Conservation (phyloP, 2,113 vertebrate species). For the Arothron firmamentum region DNA sequence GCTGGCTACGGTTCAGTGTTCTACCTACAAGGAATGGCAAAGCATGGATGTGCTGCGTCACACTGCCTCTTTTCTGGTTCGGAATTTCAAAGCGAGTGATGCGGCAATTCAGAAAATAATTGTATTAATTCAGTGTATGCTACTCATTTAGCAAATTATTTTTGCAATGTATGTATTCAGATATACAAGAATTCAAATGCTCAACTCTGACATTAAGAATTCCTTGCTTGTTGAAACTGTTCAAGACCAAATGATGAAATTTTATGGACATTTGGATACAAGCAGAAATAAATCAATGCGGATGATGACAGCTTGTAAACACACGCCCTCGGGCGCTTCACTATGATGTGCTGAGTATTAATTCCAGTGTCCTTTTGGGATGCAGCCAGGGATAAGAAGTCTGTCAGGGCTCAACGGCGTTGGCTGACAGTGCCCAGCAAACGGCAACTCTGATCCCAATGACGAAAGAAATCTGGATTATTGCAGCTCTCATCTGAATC, state of each 20-base stretch:
- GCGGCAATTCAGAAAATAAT: not conserved
- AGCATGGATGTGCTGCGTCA: not conserved
- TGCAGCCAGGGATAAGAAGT: slow-evolving; percentile 31
- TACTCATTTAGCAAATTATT: no score
- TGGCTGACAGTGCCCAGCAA: slow-evolving; percentile 34
- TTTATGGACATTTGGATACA: slow-evolving; percentile 32
- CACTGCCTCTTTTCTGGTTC: slow-evolving; percentile 1
- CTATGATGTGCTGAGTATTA: slow-evolving; percentile 37
- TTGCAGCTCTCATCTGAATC: slow-evolving; percentile 55
- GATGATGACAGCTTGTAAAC: slow-evolving; percentile 37
- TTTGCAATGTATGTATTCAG: no score
- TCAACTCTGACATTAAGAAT: no score
- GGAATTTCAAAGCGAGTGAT: not conserved
- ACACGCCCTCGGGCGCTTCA: slow-evolving; percentile 24
- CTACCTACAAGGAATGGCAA: slow-evolving; percentile 11
- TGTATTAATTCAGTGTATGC: not conserved
- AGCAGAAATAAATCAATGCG: slow-evolving; percentile 37
- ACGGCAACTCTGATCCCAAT: slow-evolving; percentile 42
- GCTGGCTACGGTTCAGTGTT: slow-evolving; percentile 24
- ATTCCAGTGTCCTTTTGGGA: slow-evolving; percentile 34
- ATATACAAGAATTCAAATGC: no score
- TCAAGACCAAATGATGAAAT: no score
- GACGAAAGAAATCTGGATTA: slow-evolving; percentile 64
- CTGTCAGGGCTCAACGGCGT: slow-evolving; percentile 17
- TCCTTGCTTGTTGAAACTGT: no score